Base-by-base conservation (phyloP, 2,888 invertebrate genomes). In the Allygus modestus region DNA sequence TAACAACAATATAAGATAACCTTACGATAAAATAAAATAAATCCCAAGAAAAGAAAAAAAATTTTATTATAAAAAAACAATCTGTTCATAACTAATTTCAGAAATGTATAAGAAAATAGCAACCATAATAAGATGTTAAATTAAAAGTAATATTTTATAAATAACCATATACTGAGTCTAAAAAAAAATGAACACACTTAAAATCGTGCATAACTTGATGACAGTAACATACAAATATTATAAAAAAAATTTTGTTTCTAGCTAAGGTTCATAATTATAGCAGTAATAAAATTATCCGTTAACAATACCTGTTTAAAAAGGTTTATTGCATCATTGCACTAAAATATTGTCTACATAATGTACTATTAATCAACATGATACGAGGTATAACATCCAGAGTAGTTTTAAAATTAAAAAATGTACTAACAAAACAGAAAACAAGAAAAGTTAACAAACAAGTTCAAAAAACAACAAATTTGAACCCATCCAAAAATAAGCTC, bases 261-360 rank as follows among this genome's bases (percentile, higher is more conserved):
- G 9, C 4, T 46, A 15, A 7, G 46, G 46, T 15, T 46, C 17
- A 15, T 15, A 2, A 17, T 7, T 46, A 17, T 15, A 46, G 17
- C 46, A 9, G 17, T 46, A 1, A 15, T 17, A 12, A 46, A 17
- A 46, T 15, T 46, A 46, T 9, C 12, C 12, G 12, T 11, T 15
- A 46, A 37, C 46, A 4, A 46, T 46, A 46, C 17, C 17, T 11
- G 15, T 46, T 17, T 15, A 15, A 15, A 46, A 46, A 46, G 7
- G 4, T 46, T 58, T 58, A 58, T 58, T 58, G 58, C 23, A 58
- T 58, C 58, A 58, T 58, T 58, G 23, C 15, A 58, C 12, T 58
- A 15, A 58, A 23, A 23, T 58, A 58, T 58, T 23, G 58, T 58
- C 58, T 46, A 46, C 4, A 23, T 58, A 58, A 23, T 23, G 23